These are phyloP conservation scores for Epizoanthus stellaris DNA, from an alignment of 92 coral and sea anemone genomes.

Conservation along the genomic window DNA sequence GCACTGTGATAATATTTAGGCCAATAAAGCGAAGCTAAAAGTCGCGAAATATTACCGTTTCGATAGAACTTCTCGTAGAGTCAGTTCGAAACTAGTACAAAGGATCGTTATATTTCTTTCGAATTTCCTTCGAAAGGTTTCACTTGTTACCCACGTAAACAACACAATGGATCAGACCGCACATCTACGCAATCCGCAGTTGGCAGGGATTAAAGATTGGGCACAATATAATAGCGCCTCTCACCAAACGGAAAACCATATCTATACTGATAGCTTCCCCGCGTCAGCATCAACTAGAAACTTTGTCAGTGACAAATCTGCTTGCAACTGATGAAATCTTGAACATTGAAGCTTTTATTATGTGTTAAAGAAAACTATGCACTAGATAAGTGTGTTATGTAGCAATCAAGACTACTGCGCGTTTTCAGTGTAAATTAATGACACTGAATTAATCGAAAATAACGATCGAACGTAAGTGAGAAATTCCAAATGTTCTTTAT, in stretches of 20 bases:
- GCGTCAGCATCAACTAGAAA: constrained; percentile 1
- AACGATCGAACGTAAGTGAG: too few species aligned
- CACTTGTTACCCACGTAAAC: constrained; percentile 1
- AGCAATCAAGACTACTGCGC: too few species aligned
- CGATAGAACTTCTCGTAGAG: not conserved
- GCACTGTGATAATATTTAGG: not conserved
- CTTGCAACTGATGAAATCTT: not conserved
- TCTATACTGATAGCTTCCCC: not conserved
- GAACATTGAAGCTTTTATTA: not conserved
- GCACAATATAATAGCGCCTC: constrained; percentile 4
- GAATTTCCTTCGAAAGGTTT: not conserved
- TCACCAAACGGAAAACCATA: constrained; percentile 24
- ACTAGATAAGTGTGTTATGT: too few species aligned
- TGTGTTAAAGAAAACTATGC: too few species aligned
- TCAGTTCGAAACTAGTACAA: not conserved
- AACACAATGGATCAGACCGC: not conserved
- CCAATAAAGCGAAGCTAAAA: constrained; percentile 14
- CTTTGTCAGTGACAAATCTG: constrained; percentile 11
- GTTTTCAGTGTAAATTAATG: too few species aligned
- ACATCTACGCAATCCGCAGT: constrained; percentile 1
- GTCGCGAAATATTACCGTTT: not conserved
- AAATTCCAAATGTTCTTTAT: too few species aligned
- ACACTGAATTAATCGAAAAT: too few species aligned
- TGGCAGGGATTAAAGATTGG: constrained; percentile 3
- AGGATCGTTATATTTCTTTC: not conserved